Base-by-base conservation (phyloP, 1,140 invertebrate species). In the Drosophila tropicalis region DNA sequence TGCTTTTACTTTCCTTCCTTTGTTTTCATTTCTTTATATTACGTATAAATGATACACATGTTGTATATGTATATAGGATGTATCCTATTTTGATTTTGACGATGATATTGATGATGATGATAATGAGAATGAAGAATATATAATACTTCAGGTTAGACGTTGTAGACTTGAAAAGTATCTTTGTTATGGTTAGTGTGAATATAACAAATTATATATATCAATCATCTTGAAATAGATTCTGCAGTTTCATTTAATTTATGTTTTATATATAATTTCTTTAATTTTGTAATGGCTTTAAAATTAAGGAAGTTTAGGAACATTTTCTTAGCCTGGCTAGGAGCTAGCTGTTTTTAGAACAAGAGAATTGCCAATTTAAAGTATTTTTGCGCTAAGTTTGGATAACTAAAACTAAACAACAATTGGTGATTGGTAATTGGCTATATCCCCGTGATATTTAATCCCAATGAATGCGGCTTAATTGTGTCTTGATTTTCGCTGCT, bases 61-160 rank as follows among this genome's bases (percentile, higher is more conserved):
- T 62, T 41, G 15, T 47, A 9, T 58, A 19, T 47, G 3, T 58
- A 19, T 58, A 62, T 84, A 91, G 90, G 89, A 91, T 71, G 64
- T 91, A 72, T 87, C 85, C 44, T 91, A 90, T 91, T 91, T 91
- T 91, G 87, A 92, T 91, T 90, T 90, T 81, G 90, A 92, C 67
- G 83, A 90, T 60, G 76, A 69, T 79, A 74, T 81, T 78, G 44
- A 85, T 57, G 67, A 71, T 79, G 76, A 86, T 78, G 83, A 90
- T 76, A 87, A 89, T 90, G 90, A 92, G 62, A 86, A 87, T 74
- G 89, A 91, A 73, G 91, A 91, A 79, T 91, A 78, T 89, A 91
- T 92, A 77, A 91, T 92, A 83, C 83, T 92, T 70, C 76, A 92
- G 91, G 91, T 92, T 92, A 92, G 91, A 76, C 41, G 67, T 89